Evolutionary conservation across 1,140 invertebrate genomes (phyloP).

Genomic region (Parapsyche elsis): DNA sequence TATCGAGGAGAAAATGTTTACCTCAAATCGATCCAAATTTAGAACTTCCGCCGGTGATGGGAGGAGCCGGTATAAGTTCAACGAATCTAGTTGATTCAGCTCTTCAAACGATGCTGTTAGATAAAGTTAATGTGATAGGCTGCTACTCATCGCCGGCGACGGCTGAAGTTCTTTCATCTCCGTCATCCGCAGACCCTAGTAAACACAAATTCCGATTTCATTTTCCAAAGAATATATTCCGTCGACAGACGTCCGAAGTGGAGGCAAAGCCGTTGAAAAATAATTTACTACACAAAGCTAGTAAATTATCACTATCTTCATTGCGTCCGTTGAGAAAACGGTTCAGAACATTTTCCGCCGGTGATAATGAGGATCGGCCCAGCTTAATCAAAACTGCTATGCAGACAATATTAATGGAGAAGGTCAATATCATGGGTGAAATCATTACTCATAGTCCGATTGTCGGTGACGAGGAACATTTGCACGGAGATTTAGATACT

Average conservation of each 20-base stretch:
- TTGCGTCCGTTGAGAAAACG: constrained; percentile 42
- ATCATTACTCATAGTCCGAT: constrained; percentile 50
- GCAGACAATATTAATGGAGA: constrained; percentile 67
- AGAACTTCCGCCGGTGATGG: constrained; percentile 18
- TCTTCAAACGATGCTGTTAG: constrained; percentile 67
- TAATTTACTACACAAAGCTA: constrained; percentile 28
- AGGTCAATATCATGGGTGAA: constrained; percentile 59
- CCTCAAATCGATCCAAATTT: constrained; percentile 1
- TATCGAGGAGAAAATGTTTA: not conserved
- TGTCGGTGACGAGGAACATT: constrained; percentile 51
- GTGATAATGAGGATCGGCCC: constrained; percentile 58
- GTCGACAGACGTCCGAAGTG: constrained; percentile 43
- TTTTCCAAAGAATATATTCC: constrained; percentile 47
- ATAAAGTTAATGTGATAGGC: constrained; percentile 60
- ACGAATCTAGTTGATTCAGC: constrained; percentile 63
- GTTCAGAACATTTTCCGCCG: constrained; percentile 58
- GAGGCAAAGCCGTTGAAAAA: constrained; percentile 1
- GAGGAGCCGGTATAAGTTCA: constrained; percentile 1
- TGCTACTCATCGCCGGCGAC: not conserved
- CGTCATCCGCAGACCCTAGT: not conserved
- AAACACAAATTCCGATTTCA: constrained; percentile 49
- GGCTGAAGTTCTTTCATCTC: not conserved
- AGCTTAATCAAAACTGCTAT: constrained; percentile 66
- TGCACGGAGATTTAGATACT: not conserved
- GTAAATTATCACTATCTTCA: constrained; percentile 32